These are phyloP conservation scores for Heliconius ismenius DNA, from an alignment of 2,888 invertebrate species.

Conservation along the genomic window DNA sequence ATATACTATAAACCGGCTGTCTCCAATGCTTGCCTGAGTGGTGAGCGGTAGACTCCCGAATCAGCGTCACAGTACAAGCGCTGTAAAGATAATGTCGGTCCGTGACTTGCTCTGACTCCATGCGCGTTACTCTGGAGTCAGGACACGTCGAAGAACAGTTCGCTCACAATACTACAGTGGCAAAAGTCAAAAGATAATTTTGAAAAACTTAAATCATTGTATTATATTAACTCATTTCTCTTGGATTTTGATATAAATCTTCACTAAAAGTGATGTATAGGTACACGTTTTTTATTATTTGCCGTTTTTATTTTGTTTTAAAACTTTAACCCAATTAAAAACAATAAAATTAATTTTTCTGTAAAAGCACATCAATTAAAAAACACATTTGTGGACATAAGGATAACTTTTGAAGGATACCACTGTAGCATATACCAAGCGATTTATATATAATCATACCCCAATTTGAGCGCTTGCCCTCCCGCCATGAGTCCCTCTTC, in stretches of 20 bases:
- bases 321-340: not conserved
- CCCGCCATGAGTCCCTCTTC: slow-evolving; percentile 97
- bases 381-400: too few relatives aligned
- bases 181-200: slow-evolving; percentile 7
- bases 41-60: slow-evolving; percentile 87
- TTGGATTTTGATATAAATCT: not conserved
- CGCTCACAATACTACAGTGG: slow-evolving; percentile 23
- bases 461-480: slow-evolving; percentile 98
- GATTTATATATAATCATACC: slow-evolving; percentile 84
- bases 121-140: slow-evolving; percentile 58
- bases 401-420: slow-evolving; percentile 3
- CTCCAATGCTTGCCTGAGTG: slow-evolving; percentile 88
- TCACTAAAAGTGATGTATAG: not conserved
- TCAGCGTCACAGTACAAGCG: slow-evolving; percentile 88
- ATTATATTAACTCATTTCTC: not conserved
- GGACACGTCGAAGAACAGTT: slow-evolving; percentile 66
- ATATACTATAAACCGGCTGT: slow-evolving; percentile 81
- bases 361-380: not conserved
- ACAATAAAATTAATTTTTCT: not conserved
- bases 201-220: not conserved
- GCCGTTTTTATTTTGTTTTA: not conserved
- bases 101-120: slow-evolving; percentile 76
- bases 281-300: not conserved
- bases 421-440: slow-evolving; percentile 25
- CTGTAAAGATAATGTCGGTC: slow-evolving; percentile 86